Evolutionary conservation across 1,140 invertebrate species (phyloP).

Genomic region (Oryctes rhinoceros): DNA sequence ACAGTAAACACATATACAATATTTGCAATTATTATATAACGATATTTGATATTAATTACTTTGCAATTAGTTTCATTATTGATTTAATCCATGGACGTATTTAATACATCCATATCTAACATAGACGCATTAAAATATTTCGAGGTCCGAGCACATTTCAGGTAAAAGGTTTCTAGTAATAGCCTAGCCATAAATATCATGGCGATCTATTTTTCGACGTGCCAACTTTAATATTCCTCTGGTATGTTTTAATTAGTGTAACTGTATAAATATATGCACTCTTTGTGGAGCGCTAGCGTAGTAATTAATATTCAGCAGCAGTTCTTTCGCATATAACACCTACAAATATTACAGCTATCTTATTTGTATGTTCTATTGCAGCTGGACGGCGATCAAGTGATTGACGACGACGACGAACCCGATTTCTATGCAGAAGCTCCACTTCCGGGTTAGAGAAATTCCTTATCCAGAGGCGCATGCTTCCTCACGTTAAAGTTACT

Average conservation of each 20-base stretch:
- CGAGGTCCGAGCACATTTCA: too few species aligned
- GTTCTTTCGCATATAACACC: neutral
- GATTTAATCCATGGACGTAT: too few species aligned
- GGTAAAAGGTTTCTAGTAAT: too few species aligned
- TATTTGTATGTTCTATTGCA: conserved; percentile 58
- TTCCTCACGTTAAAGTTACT: conserved; percentile 33
- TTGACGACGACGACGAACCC: conserved; percentile 82
- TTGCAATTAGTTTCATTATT: too few species aligned
- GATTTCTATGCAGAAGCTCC: conserved; percentile 90
- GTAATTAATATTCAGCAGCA: neutral
- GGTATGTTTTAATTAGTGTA: neutral
- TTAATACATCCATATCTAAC: too few species aligned
- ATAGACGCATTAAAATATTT: too few species aligned
- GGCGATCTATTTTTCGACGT: too few species aligned
- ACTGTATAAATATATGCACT: neutral
- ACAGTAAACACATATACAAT: too few species aligned
- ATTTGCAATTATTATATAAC: too few species aligned
- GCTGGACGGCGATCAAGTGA: conserved; percentile 84
- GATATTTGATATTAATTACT: too few species aligned
- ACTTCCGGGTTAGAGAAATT: conserved; percentile 72
- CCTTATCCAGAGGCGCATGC: conserved; percentile 28
- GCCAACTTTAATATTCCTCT: neutral
- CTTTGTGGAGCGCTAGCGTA: neutral
- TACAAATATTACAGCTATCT: conserved; percentile 23
- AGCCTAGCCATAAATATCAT: neutral